A percentile compares a stretch with the other conserved stretches of the same genome.
phyloP scores from a whole-genome alignment of 2,113 vertebrate species.

The Nibea albiflora region DNA sequence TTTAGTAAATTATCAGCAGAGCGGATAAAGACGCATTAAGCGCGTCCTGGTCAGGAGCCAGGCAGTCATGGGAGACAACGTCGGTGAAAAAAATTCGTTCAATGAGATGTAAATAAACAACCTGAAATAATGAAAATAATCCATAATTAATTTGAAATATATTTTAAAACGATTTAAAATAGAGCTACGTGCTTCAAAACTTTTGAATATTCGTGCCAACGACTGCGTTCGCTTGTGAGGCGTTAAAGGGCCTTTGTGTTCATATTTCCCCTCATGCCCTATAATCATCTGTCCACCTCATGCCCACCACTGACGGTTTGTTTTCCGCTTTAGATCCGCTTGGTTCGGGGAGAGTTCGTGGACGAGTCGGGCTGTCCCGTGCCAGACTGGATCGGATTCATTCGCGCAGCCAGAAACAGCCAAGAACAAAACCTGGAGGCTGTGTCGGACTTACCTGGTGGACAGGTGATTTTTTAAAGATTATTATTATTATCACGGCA shows the following conservation, averaged over 20 bases:
- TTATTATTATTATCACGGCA: neutral
- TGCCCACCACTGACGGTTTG: neutral
- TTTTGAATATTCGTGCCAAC: neutral
- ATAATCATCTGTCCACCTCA: accelerated
- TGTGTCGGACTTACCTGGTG: slow-evolving; percentile 94
- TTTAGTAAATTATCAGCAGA: slow-evolving; percentile 79
- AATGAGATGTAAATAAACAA: neutral
- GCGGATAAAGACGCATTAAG: slow-evolving; percentile 83
- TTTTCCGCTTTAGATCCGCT: slow-evolving; percentile 85
- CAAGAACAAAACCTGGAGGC: slow-evolving; percentile 98
- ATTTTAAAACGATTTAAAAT: no score
- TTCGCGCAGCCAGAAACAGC: slow-evolving; percentile 93
- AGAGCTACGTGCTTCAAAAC: no score
- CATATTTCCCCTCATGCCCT: neutral
- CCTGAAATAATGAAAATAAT: neutral
- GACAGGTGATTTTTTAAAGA: slow-evolving; percentile 92
- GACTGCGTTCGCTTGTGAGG: neutral
- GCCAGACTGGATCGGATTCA: slow-evolving; percentile 96
- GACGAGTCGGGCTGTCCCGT: slow-evolving; percentile 93
- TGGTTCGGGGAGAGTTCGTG: slow-evolving; percentile 93
- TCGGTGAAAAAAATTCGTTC: neutral
- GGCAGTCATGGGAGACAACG: neutral
- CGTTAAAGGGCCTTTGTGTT: neutral
- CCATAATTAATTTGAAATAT: accelerated
- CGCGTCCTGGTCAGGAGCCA: slow-evolving; percentile 42